Percentiles rank a stretch among this genome's conserved stretches.
Conservation (phyloP, 2,888 invertebrate genomes). For the Apodemia hepburni region DNA sequence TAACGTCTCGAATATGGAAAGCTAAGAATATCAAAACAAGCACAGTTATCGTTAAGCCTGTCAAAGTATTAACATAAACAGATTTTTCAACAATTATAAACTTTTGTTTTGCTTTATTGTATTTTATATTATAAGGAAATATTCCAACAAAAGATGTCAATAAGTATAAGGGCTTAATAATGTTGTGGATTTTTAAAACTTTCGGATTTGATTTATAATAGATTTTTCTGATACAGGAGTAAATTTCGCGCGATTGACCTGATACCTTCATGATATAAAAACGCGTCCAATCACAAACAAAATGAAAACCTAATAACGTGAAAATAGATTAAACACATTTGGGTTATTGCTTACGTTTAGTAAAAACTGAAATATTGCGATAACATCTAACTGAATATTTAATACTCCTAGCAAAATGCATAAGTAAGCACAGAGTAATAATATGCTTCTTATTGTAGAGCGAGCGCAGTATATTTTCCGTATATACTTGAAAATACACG, state of each 20-base stretch:
- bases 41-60: slow-evolving; percentile 41
- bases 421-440: neutral
- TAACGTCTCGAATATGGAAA: slow-evolving; percentile 45
- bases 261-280: neutral
- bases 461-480: neutral
- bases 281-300: neutral
- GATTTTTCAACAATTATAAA: slow-evolving; percentile 45
- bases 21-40: slow-evolving; percentile 42
- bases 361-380: slow-evolving; percentile 4
- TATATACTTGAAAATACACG: too few species aligned
- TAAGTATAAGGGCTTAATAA: slow-evolving; percentile 36
- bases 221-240: slow-evolving; percentile 25
- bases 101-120: slow-evolving; percentile 28
- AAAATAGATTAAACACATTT: slow-evolving; percentile 1
- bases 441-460: neutral
- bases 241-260: neutral
- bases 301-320: neutral
- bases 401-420: neutral
- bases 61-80: slow-evolving; percentile 50
- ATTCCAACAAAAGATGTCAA: slow-evolving; percentile 36
- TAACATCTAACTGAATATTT: slow-evolving; percentile 1
- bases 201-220: neutral
- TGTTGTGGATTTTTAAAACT: slow-evolving; percentile 18
- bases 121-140: slow-evolving; percentile 38
- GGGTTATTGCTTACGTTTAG: slow-evolving; percentile 1